Evolutionary conservation across 2,797 vertebrate genomes (phyloP).

Genomic region (Gambelia wislizenii): DNA sequence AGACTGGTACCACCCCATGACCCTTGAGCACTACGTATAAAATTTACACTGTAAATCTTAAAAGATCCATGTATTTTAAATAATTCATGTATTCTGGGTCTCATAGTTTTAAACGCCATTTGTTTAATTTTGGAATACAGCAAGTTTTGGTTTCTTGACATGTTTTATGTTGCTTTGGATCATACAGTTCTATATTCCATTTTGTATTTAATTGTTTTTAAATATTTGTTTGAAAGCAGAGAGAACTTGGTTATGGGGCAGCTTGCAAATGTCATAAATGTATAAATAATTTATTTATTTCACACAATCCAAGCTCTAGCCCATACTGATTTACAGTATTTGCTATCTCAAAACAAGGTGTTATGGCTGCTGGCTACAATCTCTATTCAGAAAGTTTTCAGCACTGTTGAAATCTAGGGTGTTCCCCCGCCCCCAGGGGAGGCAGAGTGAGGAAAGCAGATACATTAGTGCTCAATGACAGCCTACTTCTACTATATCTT

Average conservation of each 20-base stretch:
- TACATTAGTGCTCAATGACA: neutral
- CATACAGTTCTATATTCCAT: neutral
- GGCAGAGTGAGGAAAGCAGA: neutral
- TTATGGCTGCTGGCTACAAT: constrained; percentile 45
- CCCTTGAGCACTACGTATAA: neutral
- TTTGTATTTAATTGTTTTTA: neutral
- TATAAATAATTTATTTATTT: constrained; percentile 29
- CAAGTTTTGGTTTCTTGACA: neutral
- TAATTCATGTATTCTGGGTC: neutral
- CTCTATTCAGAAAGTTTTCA: neutral
- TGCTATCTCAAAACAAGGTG: constrained; percentile 34
- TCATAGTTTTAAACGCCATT: neutral
- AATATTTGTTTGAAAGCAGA: neutral
- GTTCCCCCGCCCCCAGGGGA: neutral
- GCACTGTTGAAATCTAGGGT: neutral
- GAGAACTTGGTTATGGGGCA: neutral
- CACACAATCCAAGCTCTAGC: constrained; percentile 50
- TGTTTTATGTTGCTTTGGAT: neutral
- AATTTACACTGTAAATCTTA: neutral
- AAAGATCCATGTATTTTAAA: neutral
- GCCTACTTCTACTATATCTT: constrained; percentile 26
- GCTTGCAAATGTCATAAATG: neutral
- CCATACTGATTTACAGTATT: neutral
- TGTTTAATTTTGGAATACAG: neutral
- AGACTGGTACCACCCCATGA: neutral